Conservation (phyloP, 2,888 invertebrate species). For the Acleris cristana region DNA sequence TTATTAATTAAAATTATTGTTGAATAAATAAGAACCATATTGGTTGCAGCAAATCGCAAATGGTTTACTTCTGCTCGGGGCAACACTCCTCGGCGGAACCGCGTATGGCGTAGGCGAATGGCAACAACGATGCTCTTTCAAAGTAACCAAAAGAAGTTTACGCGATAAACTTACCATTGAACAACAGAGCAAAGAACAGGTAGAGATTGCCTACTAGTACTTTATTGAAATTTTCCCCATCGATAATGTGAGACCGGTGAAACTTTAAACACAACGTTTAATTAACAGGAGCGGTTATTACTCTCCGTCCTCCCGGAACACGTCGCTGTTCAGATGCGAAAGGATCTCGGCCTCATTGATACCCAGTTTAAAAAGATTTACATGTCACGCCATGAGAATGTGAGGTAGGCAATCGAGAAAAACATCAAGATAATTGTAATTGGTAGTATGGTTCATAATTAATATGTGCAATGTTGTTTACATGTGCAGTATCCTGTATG, state of each 20-base stretch:
- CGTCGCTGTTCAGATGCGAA: conserved; percentile 97
- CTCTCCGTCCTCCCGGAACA: conserved; percentile 97
- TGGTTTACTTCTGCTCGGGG: conserved; percentile 87
- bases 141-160: conserved; percentile 95
- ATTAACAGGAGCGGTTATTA: conserved; percentile 92
- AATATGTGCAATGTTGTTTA: conserved; percentile 48
- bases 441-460: neutral
- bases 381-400: conserved; percentile 98
- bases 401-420: conserved; percentile 86
- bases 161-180: conserved; percentile 96
- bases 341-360: conserved; percentile 95
- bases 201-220: conserved; percentile 52
- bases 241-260: conserved; percentile 9
- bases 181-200: conserved; percentile 96
- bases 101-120: conserved; percentile 89
- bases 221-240: conserved; percentile 1
- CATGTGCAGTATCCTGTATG: conserved; percentile 93
- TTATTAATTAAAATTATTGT: too few relatives aligned
- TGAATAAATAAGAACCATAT: conserved; percentile 24
- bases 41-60: conserved; percentile 87
- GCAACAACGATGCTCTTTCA: conserved; percentile 93
- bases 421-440: neutral
- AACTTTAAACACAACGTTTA: conserved; percentile 30
- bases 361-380: conserved; percentile 99
- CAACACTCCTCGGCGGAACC: conserved; percentile 88